phyloP scores from a whole-genome alignment of 1,140 invertebrate genomes.

The Drosophila leontia region DNA sequence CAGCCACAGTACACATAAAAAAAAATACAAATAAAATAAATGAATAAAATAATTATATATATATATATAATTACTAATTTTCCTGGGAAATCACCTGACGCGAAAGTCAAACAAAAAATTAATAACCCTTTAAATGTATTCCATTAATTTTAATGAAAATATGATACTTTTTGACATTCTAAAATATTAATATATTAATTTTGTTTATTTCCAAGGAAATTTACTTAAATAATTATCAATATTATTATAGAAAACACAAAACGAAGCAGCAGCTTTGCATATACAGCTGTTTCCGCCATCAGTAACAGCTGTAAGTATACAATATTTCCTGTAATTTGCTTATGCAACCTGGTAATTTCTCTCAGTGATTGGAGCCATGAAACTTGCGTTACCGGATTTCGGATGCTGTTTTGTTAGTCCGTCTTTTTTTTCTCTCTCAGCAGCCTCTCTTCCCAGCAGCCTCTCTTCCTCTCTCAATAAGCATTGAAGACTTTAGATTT shows the following conservation, averaged over 20 bases:
- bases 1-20: constrained; percentile 25
- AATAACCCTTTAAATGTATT: constrained; percentile 3
- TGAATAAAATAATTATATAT: not conserved
- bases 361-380: constrained; percentile 57
- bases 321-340: not conserved
- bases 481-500: constrained; percentile 39
- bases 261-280: not conserved
- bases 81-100: not conserved
- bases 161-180: too few relatives aligned
- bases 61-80: constrained; percentile 3
- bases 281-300: not conserved
- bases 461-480: constrained; percentile 13
- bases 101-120: not conserved
- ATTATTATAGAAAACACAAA: not conserved
- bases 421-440: not conserved
- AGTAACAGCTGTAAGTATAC: not conserved
- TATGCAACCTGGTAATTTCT: not conserved
- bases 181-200: too few relatives aligned
- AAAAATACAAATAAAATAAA: not conserved
- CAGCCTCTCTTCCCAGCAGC: not conserved
- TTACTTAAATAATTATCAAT: not conserved
- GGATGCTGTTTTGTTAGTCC: constrained; percentile 63
- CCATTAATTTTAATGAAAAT: constrained; percentile 9
- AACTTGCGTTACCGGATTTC: constrained; percentile 81
- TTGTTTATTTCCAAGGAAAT: not conserved